Percentiles rank a stretch among this genome's conserved stretches.
phyloP scores from a whole-genome alignment of 2,888 invertebrate species.

The Lepidochrysops patricia region DNA sequence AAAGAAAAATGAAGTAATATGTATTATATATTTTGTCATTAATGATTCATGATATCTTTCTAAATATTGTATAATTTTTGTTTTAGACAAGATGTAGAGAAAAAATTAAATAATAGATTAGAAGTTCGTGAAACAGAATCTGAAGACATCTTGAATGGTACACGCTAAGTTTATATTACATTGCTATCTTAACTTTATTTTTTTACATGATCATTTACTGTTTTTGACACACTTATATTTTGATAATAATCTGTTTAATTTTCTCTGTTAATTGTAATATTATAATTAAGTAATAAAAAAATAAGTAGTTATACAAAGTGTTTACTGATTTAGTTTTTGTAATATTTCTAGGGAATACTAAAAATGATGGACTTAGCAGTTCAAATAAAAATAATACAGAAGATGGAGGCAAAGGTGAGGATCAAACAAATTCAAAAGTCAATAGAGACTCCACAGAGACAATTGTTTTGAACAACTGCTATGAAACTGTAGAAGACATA shows the following conservation, averaged over 20 bases:
- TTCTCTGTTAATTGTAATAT: too few relatives aligned
- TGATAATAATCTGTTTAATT: too few relatives aligned
- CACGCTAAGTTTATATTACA: too few relatives aligned
- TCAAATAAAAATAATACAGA: constrained; percentile 34
- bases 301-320: too few relatives aligned
- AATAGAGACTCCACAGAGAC: constrained; percentile 58
- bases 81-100: constrained; percentile 44
- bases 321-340: too few relatives aligned
- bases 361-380: constrained; percentile 31
- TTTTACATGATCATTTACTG: not conserved
- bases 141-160: constrained; percentile 30
- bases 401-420: constrained; percentile 51
- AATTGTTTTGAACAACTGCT: constrained; percentile 44
- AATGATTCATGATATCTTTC: not conserved
- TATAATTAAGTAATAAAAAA: too few relatives aligned
- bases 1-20: not conserved
- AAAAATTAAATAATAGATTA: constrained; percentile 42
- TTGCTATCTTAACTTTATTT: constrained; percentile 21
- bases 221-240: too few relatives aligned
- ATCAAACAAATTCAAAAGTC: constrained; percentile 40
- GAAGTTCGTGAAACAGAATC: constrained; percentile 37
- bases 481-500: constrained; percentile 47
- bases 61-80: not conserved
- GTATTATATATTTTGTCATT: not conserved
- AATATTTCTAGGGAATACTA: constrained; percentile 36